Base-by-base conservation (phyloP, 2,888 invertebrate genomes). In the Odontothrips loti region DNA sequence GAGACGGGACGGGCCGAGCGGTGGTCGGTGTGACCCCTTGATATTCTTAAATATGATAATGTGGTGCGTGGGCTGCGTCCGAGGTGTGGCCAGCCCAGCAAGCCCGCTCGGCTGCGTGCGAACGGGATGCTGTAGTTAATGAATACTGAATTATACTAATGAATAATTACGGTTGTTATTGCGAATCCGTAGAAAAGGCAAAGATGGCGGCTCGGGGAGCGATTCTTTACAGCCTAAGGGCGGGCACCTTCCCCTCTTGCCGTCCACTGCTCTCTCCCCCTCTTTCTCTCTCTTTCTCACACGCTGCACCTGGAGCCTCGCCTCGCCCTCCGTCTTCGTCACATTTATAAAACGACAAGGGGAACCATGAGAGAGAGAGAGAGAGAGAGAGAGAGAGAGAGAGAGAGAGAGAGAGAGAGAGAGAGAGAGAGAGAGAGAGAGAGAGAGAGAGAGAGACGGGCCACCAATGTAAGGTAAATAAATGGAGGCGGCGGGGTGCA, bases 91-190 rank as follows among this genome's bases (percentile, higher is more conserved):
- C 48, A 48, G 48, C 48, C 48, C 9, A 48, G 10, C 48, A 48
- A 48, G 48, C 12, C n/a, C n/a, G n/a, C 51, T 51, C 51, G 27
- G 23, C 27, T 1, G 68, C 68, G 23, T 27, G 68, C 27, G 23
- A 11, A 6, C 23, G 68, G 68, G 68, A 23, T 23, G 11, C 23
- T 68, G 23, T 75, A 75, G 23, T 75, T 75, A 75, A 75, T 75
- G 68, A 75, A 75, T 75, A 10, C 68, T 23, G 27, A 75, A 75
- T 75, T 4, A 23, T 75, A 2, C 27, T 75, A 75, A 75, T 75
- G 68, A 75, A 75, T 75, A 75, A 75, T 23, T 75, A 75, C 27
- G 68, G 68, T 12, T 27, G 68, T 27, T 75, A 27, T 75, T 75
- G 68, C 68, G 68, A 63, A 23, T 12, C 27, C 23, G n/a, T 27